Evolutionary conservation across 92 coral and sea anemone species (phyloP).

Genomic region (Zoanthus gigantus): DNA sequence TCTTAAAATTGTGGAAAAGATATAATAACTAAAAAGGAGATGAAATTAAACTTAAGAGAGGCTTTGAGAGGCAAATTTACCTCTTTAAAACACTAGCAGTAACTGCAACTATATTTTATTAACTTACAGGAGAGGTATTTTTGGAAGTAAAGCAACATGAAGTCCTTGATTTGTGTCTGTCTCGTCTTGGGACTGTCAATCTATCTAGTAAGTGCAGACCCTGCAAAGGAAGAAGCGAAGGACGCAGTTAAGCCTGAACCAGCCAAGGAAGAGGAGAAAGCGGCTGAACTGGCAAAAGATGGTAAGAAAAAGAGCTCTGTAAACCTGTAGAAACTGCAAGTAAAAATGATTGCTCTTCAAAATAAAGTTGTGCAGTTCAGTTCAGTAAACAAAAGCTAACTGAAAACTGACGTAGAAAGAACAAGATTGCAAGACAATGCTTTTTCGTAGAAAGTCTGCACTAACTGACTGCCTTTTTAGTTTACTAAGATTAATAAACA

Average conservation of each 20-base stretch:
- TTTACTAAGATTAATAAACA: no score
- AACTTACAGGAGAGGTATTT: constrained; percentile 16
- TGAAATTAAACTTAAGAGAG: constrained; percentile 8
- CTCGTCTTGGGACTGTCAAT: constrained; percentile 80
- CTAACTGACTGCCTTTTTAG: no score
- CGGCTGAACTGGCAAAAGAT: constrained; percentile 34
- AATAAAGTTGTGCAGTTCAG: no score
- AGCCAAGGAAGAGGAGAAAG: constrained; percentile 16
- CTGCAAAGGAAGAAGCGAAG: constrained; percentile 54
- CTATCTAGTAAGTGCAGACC: constrained; percentile 56
- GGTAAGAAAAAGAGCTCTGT: not conserved
- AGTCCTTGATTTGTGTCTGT: constrained; percentile 75
- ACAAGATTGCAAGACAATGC: no score
- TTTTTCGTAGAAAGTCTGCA: no score
- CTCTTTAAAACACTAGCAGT: not conserved
- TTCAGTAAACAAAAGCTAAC: no score
- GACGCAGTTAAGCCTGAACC: constrained; percentile 24
- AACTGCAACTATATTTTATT: not conserved
- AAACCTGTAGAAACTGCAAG: not conserved
- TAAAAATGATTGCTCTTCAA: not conserved
- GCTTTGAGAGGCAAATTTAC: not conserved
- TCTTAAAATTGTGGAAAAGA: not conserved
- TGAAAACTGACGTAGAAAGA: no score
- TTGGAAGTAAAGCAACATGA: constrained; percentile 59
- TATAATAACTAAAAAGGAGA: not conserved